Evolutionary conservation across 2,888 invertebrate genomes (phyloP), one percentile per base, ranked within the genome.

Genomic region (Chymomyza fuscimana): DNA sequence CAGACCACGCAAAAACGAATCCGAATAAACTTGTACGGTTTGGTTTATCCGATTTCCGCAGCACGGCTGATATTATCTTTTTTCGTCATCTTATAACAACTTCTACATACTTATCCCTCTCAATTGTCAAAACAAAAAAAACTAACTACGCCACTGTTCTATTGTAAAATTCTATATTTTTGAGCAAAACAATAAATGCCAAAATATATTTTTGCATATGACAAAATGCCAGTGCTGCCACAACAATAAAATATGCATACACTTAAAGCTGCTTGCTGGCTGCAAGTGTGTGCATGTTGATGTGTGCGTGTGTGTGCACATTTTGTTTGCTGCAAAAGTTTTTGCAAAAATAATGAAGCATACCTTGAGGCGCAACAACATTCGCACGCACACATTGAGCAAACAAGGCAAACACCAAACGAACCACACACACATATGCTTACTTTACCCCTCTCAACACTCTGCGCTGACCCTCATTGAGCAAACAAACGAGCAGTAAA

Each of bases 331-430:
- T 46, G 78, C 74, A 80, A 85, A 87, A 87, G 80, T 87, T 82
- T 46, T 46, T 85, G 81, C 78, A 87, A 87, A 86, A 86, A 87
- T 88, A 88, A 87, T 88, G 86, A 81, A 82, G 87, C 87, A 83
- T 80, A 77, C 74, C 87, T 81, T 77, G 70, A 72, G 83, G 87
- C 82, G 69, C 70, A 74, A 19, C 58, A 67, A 67, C 54, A 72
- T 52, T 59, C 71, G 72, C 82, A 77, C 71, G 73, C 83, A 81
- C 77, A 71, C 76, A 86, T 79, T 83, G 79, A 77, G 86, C 86
- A 79, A 86, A 86, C 86, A 86, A 73, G 73, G 74, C 75, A 81
- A 69, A 70, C 82, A 46, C 40, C 40, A 86, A 83, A 82, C 82
- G 86, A 76, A 76, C 72, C 65, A 9, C 66, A 68, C 71, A 25